phyloP scores from a whole-genome alignment of 2,888 invertebrate genomes.

The Drosophila hamatofila region DNA sequence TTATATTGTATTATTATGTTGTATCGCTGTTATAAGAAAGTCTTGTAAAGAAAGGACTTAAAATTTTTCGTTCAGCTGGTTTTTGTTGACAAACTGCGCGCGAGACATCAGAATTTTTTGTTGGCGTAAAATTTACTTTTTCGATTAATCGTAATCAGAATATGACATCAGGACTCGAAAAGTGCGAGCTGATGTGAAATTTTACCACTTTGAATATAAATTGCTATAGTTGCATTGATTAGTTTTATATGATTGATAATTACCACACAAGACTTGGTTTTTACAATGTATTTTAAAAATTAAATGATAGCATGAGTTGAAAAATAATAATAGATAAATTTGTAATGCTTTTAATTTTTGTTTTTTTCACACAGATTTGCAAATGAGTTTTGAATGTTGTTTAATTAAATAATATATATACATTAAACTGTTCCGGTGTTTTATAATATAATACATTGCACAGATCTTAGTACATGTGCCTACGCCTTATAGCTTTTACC shows the following conservation, averaged over 20 bases:
- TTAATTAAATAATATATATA: slow-evolving; percentile 45
- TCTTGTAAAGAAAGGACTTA: slow-evolving; percentile 52
- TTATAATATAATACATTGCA: slow-evolving; percentile 49
- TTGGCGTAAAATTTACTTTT: slow-evolving; percentile 57
- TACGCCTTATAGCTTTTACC: slow-evolving; percentile 38
- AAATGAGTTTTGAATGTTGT: slow-evolving; percentile 28
- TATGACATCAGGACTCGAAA: slow-evolving; percentile 11
- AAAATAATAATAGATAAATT: slow-evolving; percentile 5
- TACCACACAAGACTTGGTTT: slow-evolving; percentile 24
- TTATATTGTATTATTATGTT: slow-evolving; percentile 10
- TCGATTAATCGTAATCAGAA: slow-evolving; percentile 34
- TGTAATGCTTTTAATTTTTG: slow-evolving; percentile 6
- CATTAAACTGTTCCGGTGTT: slow-evolving; percentile 34
- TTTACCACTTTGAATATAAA: slow-evolving; percentile 81
- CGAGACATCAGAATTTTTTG: slow-evolving; percentile 84
- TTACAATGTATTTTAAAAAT: slow-evolving; percentile 25
- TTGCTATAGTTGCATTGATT: slow-evolving; percentile 33
- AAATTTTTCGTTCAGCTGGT: slow-evolving; percentile 69
- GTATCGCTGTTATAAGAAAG: slow-evolving; percentile 42
- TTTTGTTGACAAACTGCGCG: slow-evolving; percentile 84
- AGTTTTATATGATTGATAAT: slow-evolving; percentile 20
- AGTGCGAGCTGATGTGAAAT: slow-evolving; percentile 46
- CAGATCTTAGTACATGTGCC: slow-evolving; percentile 11
- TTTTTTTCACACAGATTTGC: slow-evolving; percentile 10
- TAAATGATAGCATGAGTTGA: slow-evolving; percentile 26